Conservation (phyloP, 2,888 invertebrate species). For the Mythimna pallens region DNA sequence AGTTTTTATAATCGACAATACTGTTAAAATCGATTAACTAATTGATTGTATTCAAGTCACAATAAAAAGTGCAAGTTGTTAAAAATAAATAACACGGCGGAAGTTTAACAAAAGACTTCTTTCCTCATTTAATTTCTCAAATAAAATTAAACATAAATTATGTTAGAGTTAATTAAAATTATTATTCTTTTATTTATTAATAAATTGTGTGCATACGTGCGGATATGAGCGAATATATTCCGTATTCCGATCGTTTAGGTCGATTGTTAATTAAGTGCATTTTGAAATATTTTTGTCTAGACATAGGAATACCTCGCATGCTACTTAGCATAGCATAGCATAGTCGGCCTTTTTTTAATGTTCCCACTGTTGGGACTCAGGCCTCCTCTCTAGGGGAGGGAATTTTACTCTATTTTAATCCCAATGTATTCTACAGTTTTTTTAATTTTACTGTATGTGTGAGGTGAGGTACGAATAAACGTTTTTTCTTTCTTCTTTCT, state of each 20-base stretch:
- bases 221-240: constrained; percentile 35
- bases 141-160: constrained; percentile 12
- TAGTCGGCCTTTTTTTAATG: too few species aligned
- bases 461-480: too few species aligned
- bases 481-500: too few species aligned
- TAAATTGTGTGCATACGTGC: constrained; percentile 12
- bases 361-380: too few species aligned
- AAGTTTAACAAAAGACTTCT: constrained; percentile 25
- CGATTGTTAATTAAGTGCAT: constrained; percentile 12
- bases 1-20: neutral
- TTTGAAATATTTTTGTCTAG: constrained; percentile 1
- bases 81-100: constrained; percentile 15
- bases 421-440: too few species aligned
- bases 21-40: constrained; percentile 30
- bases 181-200: constrained; percentile 8
- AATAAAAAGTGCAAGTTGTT: constrained; percentile 11
- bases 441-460: too few species aligned
- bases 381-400: too few species aligned
- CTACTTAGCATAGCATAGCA: too few species aligned
- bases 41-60: constrained; percentile 3
- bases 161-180: constrained; percentile 14
- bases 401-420: too few species aligned
- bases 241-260: constrained; percentile 23
- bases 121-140: constrained; percentile 12
- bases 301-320: neutral